Conservation (phyloP, 2,113 vertebrate species). For the Vulpes vulpes region DNA sequence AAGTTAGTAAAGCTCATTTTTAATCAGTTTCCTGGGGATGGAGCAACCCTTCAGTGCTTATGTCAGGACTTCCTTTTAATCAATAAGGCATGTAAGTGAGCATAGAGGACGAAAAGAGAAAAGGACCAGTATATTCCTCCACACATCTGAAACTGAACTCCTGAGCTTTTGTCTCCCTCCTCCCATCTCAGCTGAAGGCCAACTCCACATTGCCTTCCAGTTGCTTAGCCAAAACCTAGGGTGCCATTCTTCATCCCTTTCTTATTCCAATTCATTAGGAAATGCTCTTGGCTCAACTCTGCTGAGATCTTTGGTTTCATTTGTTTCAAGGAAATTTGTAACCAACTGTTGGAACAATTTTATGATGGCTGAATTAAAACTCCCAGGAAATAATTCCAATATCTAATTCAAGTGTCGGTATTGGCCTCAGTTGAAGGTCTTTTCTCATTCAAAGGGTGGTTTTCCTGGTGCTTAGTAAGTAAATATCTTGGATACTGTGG, state of each 20-base stretch:
- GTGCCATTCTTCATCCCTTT: conserved; percentile 35
- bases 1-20: conserved; percentile 48
- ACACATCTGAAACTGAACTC: background rate
- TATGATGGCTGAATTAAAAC: conserved; percentile 54
- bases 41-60: background rate
- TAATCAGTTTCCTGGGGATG: conserved; percentile 28
- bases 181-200: background rate
- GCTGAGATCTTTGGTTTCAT: conserved; percentile 36
- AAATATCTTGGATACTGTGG: background rate
- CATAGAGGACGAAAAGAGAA: background rate
- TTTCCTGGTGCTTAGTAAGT: conserved; percentile 31
- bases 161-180: background rate
- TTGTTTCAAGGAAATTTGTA: conserved; percentile 61
- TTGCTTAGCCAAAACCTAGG: conserved; percentile 34
- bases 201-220: conserved; percentile 34
- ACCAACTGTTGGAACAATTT: conserved; percentile 31
- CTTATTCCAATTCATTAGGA: conserved; percentile 34
- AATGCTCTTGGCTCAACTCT: conserved; percentile 40
- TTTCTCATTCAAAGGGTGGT: conserved; percentile 51
- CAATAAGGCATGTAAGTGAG: background rate
- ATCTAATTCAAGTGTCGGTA: background rate
- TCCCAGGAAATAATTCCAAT: background rate
- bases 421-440: background rate
- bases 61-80: background rate
- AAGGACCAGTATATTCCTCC: background rate